Base-by-base conservation (phyloP, 92 coral and sea anemone species). In the Epizoanthus scotinus region DNA sequence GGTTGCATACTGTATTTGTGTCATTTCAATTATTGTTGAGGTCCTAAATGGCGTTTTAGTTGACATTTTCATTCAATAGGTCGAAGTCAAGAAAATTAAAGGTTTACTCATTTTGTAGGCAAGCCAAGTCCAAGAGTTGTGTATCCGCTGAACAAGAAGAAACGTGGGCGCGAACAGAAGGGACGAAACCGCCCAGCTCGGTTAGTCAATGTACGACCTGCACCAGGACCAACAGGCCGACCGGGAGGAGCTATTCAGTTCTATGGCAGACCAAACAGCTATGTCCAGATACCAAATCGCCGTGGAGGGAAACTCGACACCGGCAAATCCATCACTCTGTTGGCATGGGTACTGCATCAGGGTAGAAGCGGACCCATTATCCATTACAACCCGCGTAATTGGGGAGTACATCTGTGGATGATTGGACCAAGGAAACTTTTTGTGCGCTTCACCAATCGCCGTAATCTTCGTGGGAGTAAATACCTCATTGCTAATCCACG, bases 171-270 rank as follows among this genome's bases (percentile, higher is more conserved):
- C 26, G 72, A 67, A 67, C 19, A 67, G 72, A 67, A 67, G 27
- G n/a, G 49, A 15, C 72, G 72, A 67, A 67, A 67, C 53, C 53
- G 54, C 8, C 72, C 72, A 19, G 72, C 72, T 67, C 72, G 72
- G 44, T 2, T 85, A 47, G 78, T 64, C 12, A 90, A 87, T 42
- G 90, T 86, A 27, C 63, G 57, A 27, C 74, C 72, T 71, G 88
- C 82, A 5, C 79, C 38, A 61, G 95, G 95, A 31, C 95, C 95
- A 24, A 88, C 86, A 38, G 92, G 95, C 20, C 83, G 89, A 19
- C 70, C 31, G 21, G 88, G 84, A 47, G 95, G 95, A 40, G 79
- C 92, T 17, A 86, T 84, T 12, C 63, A 42, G 15, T 88, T 91
- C 34, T 70, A 70, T 47, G 95, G 92, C 29, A 61, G 86, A 44